Conservation (phyloP, 2,888 invertebrate species). For the Hypomecis punctinalis region DNA sequence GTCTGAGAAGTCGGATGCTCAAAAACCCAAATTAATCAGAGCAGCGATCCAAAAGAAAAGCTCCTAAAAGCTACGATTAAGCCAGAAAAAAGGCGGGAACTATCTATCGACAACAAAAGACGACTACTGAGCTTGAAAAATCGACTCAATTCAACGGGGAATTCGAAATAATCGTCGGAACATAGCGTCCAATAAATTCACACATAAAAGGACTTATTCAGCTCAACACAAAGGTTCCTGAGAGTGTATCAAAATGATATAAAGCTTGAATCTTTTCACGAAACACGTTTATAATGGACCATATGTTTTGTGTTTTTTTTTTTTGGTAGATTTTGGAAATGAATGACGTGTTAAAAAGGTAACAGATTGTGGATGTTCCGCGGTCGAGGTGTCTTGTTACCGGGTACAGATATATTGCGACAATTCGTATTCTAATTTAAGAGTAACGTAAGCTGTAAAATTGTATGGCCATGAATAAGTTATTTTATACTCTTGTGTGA, state of each 20-base stretch:
- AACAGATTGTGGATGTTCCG: slow-evolving; percentile 66
- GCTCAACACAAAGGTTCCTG: slow-evolving; percentile 72
- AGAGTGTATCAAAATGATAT: slow-evolving; percentile 85
- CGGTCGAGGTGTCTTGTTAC: slow-evolving; percentile 61
- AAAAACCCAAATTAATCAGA: slow-evolving; percentile 11
- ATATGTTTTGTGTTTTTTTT: slow-evolving; percentile 69
- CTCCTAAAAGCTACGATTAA: slow-evolving; percentile 63
- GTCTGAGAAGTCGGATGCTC: not conserved
- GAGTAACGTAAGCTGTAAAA: slow-evolving; percentile 44
- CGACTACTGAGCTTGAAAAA: slow-evolving; percentile 83
- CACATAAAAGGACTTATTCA: slow-evolving; percentile 66
- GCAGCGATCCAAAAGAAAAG: slow-evolving; percentile 8
- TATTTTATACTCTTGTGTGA: slow-evolving; percentile 8
- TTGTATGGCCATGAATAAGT: slow-evolving; percentile 11
- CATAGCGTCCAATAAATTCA: slow-evolving; percentile 62
- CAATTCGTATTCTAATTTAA: slow-evolving; percentile 64
- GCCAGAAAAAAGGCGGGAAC: slow-evolving; percentile 62
- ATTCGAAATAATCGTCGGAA: slow-evolving; percentile 60
- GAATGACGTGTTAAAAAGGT: slow-evolving; percentile 84
- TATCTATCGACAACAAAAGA: slow-evolving; percentile 75
- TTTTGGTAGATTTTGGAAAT: slow-evolving; percentile 69
- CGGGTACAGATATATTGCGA: slow-evolving; percentile 63
- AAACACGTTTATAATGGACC: slow-evolving; percentile 78
- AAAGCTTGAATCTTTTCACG: slow-evolving; percentile 76
- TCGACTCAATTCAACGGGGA: slow-evolving; percentile 78